These are phyloP conservation scores for Dysmachus trigonus DNA, from an alignment of 2,888 invertebrate genomes.

Conservation along the genomic window DNA sequence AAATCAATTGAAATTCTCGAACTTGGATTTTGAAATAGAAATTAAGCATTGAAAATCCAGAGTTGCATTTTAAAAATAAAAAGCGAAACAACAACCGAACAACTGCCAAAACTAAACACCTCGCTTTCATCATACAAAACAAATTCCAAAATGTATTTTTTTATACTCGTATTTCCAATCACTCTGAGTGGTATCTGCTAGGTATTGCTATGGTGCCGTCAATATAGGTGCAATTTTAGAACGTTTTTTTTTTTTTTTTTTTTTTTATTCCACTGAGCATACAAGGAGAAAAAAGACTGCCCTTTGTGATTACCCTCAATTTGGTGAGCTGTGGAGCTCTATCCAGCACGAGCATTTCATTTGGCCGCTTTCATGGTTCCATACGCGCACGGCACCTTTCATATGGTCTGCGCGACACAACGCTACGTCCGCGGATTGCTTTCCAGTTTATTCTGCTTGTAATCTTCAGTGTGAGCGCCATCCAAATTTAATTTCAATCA, in stretches of 20 bases:
- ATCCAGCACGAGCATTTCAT: background rate
- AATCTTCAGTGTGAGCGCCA: background rate
- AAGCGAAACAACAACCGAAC: background rate
- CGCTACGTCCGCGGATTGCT: background rate
- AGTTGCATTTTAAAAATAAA: background rate
- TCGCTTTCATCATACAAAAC: background rate
- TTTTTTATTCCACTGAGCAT: background rate
- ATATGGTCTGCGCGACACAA: background rate
- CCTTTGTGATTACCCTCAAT: background rate
- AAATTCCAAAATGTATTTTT: background rate
- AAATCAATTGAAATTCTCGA: too few species aligned
- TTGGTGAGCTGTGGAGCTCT: background rate
- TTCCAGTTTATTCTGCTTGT: background rate
- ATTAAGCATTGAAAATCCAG: background rate
- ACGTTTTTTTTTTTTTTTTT: background rate
- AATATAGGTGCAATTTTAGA: background rate
- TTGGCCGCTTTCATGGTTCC: background rate
- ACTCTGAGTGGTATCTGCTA: background rate
- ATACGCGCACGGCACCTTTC: background rate
- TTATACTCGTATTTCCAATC: background rate
- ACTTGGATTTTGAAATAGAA: too few species aligned
- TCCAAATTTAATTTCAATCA: slow-evolving; percentile 11
- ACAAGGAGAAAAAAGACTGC: background rate
- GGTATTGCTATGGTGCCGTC: background rate
- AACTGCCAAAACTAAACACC: background rate